Percentiles rank a stretch among this genome's conserved stretches.
Conservation (phyloP, 2,797 vertebrate genomes). For the Odontamblyopus lacepedii region DNA sequence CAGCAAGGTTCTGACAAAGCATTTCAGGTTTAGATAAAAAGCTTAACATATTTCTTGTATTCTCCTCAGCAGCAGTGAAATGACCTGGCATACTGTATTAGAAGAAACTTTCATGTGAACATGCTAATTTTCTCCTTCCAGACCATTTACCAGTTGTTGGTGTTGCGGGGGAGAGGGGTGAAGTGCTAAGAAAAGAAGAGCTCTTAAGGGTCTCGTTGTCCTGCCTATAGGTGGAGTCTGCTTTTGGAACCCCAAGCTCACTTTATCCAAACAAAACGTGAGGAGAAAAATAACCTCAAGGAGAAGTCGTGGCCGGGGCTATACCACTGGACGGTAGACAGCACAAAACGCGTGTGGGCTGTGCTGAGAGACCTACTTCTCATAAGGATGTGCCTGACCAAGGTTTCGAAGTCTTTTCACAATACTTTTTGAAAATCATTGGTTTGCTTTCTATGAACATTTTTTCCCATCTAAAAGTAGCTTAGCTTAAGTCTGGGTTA, state of each 20-base stretch:
- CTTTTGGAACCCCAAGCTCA: conserved; percentile 71
- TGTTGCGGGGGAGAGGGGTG: conserved; percentile 19
- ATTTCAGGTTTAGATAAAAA: conserved; percentile 49
- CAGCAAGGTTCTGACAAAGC: background rate
- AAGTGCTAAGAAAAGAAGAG: conserved; percentile 51
- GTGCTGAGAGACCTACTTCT: conserved; percentile 72
- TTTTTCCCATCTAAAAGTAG: background rate
- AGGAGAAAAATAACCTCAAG: conserved; percentile 76
- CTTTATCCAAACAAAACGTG: conserved; percentile 68
- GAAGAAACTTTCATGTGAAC: conserved; percentile 19
- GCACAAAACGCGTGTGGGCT: conserved; percentile 73
- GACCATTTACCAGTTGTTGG: conserved; percentile 30
- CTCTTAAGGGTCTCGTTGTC: conserved; percentile 50
- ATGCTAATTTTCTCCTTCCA: conserved; percentile 24
- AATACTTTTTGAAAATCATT: background rate
- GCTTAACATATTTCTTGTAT: conserved; percentile 35
- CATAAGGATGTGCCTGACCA: conserved; percentile 36
- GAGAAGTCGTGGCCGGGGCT: conserved; percentile 67
- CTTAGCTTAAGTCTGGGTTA: too few relatives aligned
- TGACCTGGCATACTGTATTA: conserved; percentile 38
- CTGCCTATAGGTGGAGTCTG: conserved; percentile 62
- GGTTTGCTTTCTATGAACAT: background rate
- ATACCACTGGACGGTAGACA: conserved; percentile 64
- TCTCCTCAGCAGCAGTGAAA: conserved; percentile 40
- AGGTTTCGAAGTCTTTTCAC: background rate